phyloP scores from a whole-genome alignment of 1,140 invertebrate species.

The Antheraea mylitta region DNA sequence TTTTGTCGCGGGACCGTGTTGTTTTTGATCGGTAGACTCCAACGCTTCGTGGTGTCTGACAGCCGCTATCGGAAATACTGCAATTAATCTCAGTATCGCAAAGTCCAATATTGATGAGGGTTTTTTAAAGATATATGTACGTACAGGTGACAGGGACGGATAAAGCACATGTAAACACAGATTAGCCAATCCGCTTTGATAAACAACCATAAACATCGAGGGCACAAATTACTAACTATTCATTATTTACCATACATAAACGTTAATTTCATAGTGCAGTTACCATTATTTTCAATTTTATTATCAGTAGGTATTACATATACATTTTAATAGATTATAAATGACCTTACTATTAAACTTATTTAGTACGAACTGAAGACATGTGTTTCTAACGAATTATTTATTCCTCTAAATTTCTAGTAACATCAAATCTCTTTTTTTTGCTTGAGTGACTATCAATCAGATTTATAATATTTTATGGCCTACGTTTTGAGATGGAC shows the following conservation, averaged over 20 bases:
- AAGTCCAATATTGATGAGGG: conserved; percentile 67
- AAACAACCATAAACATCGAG: neutral
- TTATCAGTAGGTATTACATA: too few relatives aligned
- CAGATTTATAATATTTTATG: too few relatives aligned
- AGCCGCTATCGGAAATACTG: conserved; percentile 55
- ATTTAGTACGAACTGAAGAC: too few relatives aligned
- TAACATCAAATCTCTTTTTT: too few relatives aligned
- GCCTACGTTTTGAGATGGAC: too few relatives aligned
- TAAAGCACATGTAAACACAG: conserved; percentile 25
- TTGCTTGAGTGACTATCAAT: too few relatives aligned
- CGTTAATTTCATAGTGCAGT: neutral
- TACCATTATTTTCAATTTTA: too few relatives aligned
- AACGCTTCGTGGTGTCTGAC: conserved; percentile 61
- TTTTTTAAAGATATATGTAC: too few relatives aligned
- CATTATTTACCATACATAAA: neutral
- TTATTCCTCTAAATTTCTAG: too few relatives aligned
- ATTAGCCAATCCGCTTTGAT: neutral
- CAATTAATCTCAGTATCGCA: conserved; percentile 28
- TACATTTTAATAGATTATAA: too few relatives aligned
- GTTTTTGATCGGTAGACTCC: conserved; percentile 68
- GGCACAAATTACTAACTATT: neutral
- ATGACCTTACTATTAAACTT: too few relatives aligned
- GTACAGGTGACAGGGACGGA: neutral
- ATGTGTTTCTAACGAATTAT: too few relatives aligned
- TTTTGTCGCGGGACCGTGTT: conserved; percentile 44